Evolutionary conservation across 2,797 vertebrate species (phyloP).

Genomic region (Sebastes minor): DNA sequence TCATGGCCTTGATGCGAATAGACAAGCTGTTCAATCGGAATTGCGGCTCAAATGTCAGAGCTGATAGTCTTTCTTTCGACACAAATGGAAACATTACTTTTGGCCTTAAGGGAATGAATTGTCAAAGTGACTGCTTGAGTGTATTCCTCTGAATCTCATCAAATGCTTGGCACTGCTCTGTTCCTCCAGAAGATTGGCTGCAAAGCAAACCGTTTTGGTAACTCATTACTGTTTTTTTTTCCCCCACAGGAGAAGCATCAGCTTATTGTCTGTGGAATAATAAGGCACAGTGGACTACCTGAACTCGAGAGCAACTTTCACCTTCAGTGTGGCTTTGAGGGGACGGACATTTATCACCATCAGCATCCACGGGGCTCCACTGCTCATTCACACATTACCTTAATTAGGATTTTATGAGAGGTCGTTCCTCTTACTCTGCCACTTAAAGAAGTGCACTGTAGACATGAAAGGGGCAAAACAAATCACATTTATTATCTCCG

Average conservation of each 20-base stretch:
- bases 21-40: conserved; percentile 66
- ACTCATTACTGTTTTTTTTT: conserved; percentile 27
- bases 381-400: conserved; percentile 79
- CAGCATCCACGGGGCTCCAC: conserved; percentile 53
- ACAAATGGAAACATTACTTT: conserved; percentile 68
- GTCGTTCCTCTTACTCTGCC: conserved; percentile 73
- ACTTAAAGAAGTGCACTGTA: conserved; percentile 65
- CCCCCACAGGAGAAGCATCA: conserved; percentile 4
- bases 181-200: conserved; percentile 37
- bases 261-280: conserved; percentile 51
- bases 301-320: conserved; percentile 63
- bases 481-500: conserved; percentile 79
- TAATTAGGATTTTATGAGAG: conserved; percentile 80
- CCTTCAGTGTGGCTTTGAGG: conserved; percentile 64
- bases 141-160: conserved; percentile 52
- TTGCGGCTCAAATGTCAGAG: conserved; percentile 66
- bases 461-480: conserved; percentile 72
- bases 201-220: conserved; percentile 48
- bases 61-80: conserved; percentile 54
- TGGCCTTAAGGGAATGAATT: conserved; percentile 65
- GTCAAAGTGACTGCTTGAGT: conserved; percentile 60
- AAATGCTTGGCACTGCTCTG: conserved; percentile 42
- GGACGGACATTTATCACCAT: conserved; percentile 72
- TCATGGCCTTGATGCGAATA: conserved; percentile 53
- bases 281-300: conserved; percentile 39